phyloP scores from a whole-genome alignment of 2,797 vertebrate genomes.

The Decapterus maruadsi region DNA sequence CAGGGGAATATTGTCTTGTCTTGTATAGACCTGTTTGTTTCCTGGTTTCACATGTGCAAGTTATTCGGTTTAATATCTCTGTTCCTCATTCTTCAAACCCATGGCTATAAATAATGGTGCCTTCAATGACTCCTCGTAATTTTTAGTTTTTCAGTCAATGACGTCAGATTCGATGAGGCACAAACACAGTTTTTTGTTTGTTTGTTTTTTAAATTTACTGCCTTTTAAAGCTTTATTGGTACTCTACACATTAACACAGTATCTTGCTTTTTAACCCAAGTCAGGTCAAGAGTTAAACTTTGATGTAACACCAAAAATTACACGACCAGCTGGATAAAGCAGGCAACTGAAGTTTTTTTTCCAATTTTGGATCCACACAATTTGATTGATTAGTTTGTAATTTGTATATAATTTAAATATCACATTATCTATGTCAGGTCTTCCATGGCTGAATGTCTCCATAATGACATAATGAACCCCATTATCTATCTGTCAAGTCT shows the following conservation, averaged over 20 bases:
- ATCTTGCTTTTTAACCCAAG: neutral
- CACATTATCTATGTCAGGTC: neutral
- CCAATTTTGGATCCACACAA: neutral
- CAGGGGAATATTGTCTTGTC: fast-evolving
- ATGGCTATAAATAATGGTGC: neutral
- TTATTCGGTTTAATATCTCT: conserved; percentile 5
- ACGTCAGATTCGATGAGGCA: neutral
- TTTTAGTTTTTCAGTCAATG: fast-evolving
- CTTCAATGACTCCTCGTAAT: neutral
- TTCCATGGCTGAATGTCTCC: too few relatives aligned
- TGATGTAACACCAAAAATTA: neutral
- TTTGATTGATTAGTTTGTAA: neutral
- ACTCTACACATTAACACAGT: too few relatives aligned
- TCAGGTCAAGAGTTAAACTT: too few relatives aligned
- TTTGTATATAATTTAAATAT: neutral
- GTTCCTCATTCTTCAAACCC: conserved; percentile 37
- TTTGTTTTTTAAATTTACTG: too few relatives aligned
- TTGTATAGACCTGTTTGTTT: neutral
- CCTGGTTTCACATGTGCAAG: conserved; percentile 23
- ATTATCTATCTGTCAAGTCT: too few relatives aligned
- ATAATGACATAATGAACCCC: too few relatives aligned
- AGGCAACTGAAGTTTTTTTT: neutral
- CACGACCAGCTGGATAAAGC: neutral
- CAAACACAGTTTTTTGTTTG: too few relatives aligned
- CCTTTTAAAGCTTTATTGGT: neutral